Percentiles rank a stretch among this genome's conserved stretches.
These are phyloP conservation scores for Hylyphantes graminicola DNA, from an alignment of 1,140 invertebrate genomes.

Conservation along the genomic window DNA sequence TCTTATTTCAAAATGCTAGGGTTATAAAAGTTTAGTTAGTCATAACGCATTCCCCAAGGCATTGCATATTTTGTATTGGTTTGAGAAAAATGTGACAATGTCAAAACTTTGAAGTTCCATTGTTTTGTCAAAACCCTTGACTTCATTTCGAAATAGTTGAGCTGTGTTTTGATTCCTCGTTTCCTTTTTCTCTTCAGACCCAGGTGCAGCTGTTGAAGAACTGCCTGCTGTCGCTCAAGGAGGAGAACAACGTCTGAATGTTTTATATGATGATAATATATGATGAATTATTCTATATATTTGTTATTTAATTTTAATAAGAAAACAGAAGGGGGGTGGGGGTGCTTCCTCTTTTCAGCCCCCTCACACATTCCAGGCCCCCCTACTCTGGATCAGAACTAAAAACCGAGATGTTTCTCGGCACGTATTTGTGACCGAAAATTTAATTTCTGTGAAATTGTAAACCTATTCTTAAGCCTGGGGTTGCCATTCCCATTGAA, in stretches of 20 bases:
- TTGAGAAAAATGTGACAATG: not conserved
- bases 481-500: too few species aligned
- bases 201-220: conserved; percentile 75
- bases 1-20: not conserved
- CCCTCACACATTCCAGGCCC: too few species aligned
- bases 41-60: not conserved
- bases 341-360: not conserved
- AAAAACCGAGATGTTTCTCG: too few species aligned
- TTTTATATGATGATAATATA: conserved; percentile 51
- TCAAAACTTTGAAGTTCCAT: not conserved
- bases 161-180: conserved; percentile 13
- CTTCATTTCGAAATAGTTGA: not conserved
- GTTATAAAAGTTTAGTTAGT: conserved; percentile 1
- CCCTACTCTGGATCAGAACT: too few species aligned
- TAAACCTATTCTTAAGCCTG: too few species aligned
- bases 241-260: conserved; percentile 66
- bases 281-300: conserved; percentile 53
- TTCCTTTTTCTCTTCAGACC: conserved; percentile 68
- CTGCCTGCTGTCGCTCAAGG: conserved; percentile 72
- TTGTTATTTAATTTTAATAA: conserved; percentile 60
- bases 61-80: not conserved
- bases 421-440: too few species aligned
- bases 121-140: too few species aligned
- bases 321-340: conserved; percentile 5
- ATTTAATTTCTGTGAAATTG: too few species aligned